A percentile compares a stretch with the other conserved stretches of the same genome.
Evolutionary conservation across 2,797 vertebrate species (phyloP).

Genomic region (Danio jaintianensis): DNA sequence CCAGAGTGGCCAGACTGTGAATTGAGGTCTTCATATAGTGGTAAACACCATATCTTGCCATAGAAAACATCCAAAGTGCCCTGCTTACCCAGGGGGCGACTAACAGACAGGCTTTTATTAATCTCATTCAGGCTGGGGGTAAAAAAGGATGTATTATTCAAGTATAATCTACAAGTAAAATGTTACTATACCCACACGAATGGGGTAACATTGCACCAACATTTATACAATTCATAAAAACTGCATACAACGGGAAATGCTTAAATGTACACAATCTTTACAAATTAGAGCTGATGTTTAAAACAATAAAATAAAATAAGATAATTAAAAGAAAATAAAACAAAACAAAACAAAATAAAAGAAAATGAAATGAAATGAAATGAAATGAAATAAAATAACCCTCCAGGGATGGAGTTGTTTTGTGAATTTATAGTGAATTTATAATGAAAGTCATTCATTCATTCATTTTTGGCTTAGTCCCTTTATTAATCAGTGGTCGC

Average conservation of each 20-base stretch:
- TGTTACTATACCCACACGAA: background rate
- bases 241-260: background rate
- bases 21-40: constrained; percentile 26
- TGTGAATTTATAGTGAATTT: too few relatives aligned
- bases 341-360: too few relatives aligned
- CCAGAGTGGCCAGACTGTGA: constrained; percentile 8
- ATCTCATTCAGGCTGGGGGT: constrained; percentile 24
- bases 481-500: too few relatives aligned
- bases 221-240: background rate
- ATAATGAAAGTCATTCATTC: too few relatives aligned
- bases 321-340: too few relatives aligned
- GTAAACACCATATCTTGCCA: background rate
- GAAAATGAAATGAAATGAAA: too few relatives aligned
- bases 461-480: too few relatives aligned
- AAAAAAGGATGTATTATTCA: constrained; percentile 28
- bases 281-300: background rate
- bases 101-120: constrained; percentile 34
- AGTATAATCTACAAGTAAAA: background rate
- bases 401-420: too few relatives aligned
- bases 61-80: constrained; percentile 30
- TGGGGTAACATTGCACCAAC: background rate
- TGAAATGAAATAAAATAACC: too few relatives aligned
- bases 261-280: background rate
- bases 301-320: too few relatives aligned
- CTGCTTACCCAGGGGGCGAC: constrained; percentile 26